Percentiles rank a stretch among this genome's conserved stretches.
Evolutionary conservation across 2,113 vertebrate genomes (phyloP).

Genomic region (Gymnarchus niloticus): DNA sequence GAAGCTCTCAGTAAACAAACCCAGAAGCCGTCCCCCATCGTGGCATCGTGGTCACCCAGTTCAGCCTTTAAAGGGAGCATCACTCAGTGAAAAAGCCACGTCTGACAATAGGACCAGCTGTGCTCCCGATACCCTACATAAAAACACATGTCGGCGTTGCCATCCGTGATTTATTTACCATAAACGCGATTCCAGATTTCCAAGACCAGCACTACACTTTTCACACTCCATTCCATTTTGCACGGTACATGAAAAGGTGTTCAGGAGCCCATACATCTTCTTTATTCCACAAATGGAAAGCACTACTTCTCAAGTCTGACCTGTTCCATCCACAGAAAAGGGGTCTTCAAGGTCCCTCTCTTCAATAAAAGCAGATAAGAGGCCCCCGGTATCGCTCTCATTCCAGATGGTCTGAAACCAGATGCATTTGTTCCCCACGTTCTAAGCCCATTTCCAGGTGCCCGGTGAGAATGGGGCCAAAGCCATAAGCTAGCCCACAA

Average conservation of each 20-base stretch:
- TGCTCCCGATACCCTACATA: background rate
- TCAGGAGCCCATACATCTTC: background rate
- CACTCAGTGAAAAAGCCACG: background rate
- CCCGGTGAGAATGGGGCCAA: constrained; percentile 43
- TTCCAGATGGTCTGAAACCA: background rate
- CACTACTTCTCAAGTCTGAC: background rate
- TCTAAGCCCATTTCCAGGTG: background rate
- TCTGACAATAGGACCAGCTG: constrained; percentile 1
- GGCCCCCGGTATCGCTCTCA: background rate
- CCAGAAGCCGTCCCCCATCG: too few relatives aligned
- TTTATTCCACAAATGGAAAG: background rate
- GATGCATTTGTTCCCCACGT: constrained; percentile 1
- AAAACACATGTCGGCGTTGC: background rate
- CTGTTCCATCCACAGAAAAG: background rate
- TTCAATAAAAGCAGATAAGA: constrained; percentile 17
- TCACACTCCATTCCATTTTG: background rate
- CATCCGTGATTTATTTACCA: background rate
- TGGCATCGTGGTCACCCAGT: background rate
- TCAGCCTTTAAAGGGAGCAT: constrained; percentile 10
- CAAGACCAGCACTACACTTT: background rate
- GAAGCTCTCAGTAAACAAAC: constrained; percentile 11
- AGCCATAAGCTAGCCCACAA: constrained; percentile 23
- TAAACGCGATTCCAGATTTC: background rate
- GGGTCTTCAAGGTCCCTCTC: background rate
- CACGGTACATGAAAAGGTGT: background rate